A percentile compares a stretch with the other conserved stretches of the same genome.
Evolutionary conservation across 2,888 invertebrate genomes (phyloP).

Genomic region (Phaonia tiefii): DNA sequence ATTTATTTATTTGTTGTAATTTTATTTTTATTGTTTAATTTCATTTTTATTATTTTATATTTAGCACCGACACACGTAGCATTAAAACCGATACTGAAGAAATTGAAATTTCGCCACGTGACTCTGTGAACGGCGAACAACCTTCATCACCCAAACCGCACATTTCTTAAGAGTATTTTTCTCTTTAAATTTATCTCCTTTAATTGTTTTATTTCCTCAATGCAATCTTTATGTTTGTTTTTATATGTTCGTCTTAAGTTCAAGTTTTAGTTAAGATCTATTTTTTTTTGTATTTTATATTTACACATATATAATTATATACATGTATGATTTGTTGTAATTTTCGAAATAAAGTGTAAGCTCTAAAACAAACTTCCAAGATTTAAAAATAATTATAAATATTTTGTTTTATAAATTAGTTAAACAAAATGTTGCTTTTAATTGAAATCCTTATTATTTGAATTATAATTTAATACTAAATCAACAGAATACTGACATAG

Average conservation of each 20-base stretch:
- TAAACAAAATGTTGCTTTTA: not conserved
- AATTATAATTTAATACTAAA: no score
- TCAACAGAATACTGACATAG: no score
- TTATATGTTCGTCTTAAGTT: slow-evolving; percentile 6
- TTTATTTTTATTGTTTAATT: slow-evolving; percentile 24
- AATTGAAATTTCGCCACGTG: slow-evolving; percentile 73
- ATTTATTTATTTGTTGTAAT: slow-evolving; percentile 34
- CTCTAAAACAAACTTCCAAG: slow-evolving; percentile 66
- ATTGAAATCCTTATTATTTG: slow-evolving; percentile 4
- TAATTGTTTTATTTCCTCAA: not conserved
- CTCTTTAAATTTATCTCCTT: slow-evolving; percentile 11
- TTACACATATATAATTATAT: slow-evolving; percentile 4
- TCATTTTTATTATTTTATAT: slow-evolving; percentile 68
- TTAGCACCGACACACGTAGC: slow-evolving; percentile 72
- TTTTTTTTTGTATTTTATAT: slow-evolving; percentile 23
- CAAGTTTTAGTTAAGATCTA: slow-evolving; percentile 17
- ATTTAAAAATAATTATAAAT: slow-evolving; percentile 42
- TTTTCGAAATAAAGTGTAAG: slow-evolving; percentile 23
- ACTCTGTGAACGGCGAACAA: slow-evolving; percentile 33
- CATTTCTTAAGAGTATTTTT: slow-evolving; percentile 43
- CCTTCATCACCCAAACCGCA: slow-evolving; percentile 44
- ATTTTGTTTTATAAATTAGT: not conserved
- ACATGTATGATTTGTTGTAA: slow-evolving; percentile 31
- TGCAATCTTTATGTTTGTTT: slow-evolving; percentile 15
- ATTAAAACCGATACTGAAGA: slow-evolving; percentile 70